A percentile compares a stretch with the other conserved stretches of the same genome.
These are phyloP conservation scores for Drosophila sp. DNA, from an alignment of 1,140 invertebrate genomes.

Conservation along the genomic window DNA sequence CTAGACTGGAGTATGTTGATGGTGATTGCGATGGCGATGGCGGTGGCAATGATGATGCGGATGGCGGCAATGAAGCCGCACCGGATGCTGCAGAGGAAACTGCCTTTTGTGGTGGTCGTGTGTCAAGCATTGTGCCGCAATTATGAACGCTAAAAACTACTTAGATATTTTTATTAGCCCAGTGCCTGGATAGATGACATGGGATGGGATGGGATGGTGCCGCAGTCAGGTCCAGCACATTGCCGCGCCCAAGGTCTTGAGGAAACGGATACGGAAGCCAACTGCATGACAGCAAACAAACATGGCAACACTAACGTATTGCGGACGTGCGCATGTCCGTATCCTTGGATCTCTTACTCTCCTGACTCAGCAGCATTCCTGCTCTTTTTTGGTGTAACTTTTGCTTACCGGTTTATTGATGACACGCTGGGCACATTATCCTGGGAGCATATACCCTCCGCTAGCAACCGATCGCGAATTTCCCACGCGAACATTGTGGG, in stretches of 20 bases:
- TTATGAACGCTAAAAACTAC: constrained; percentile 81
- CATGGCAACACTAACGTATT: constrained; percentile 23
- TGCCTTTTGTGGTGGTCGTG: constrained; percentile 79
- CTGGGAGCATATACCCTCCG: constrained; percentile 98
- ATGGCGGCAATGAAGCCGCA: constrained; percentile 50
- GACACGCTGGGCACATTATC: constrained; percentile 99
- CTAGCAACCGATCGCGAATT: constrained; percentile 97
- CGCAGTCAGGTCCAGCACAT: constrained; percentile 1
- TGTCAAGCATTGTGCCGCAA: constrained; percentile 80
- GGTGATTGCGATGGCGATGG: constrained; percentile 12
- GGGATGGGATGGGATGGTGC: constrained; percentile 9
- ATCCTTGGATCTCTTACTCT: constrained; percentile 14
- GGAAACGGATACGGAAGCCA: constrained; percentile 62
- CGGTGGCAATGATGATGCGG: constrained; percentile 6
- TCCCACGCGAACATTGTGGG: constrained; percentile 99
- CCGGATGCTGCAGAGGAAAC: constrained; percentile 65
- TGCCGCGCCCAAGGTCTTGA: constrained; percentile 19
- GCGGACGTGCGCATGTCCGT: constrained; percentile 45
- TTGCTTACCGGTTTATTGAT: constrained; percentile 97
- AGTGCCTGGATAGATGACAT: constrained; percentile 15
- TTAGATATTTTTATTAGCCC: constrained; percentile 79
- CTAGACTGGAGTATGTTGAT: constrained; percentile 17
- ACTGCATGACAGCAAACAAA: constrained; percentile 70
- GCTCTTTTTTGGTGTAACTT: not conserved
- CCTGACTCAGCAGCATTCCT: not conserved